These are phyloP conservation scores for Pangasius krempfi DNA, from an alignment of 2,797 vertebrate genomes.

Conservation along the genomic window DNA sequence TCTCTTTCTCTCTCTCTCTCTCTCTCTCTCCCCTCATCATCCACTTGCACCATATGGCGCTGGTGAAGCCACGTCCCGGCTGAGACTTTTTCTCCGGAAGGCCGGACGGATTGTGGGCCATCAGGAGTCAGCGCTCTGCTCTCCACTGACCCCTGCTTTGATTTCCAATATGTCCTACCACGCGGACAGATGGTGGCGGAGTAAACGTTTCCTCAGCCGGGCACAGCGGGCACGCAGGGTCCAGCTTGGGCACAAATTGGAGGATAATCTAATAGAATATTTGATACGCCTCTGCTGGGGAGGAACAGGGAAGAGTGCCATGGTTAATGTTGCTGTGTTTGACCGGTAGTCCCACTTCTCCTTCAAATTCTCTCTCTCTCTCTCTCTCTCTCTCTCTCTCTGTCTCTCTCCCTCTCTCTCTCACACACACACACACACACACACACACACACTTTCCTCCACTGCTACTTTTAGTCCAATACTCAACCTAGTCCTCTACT, in stretches of 20 bases:
- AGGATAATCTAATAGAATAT: constrained; percentile 91
- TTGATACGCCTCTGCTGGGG: constrained; percentile 79
- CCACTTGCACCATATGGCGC: constrained; percentile 42
- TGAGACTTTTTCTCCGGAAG: constrained; percentile 26
- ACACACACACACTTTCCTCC: neutral
- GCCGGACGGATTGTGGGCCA: constrained; percentile 58
- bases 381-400: too few relatives aligned
- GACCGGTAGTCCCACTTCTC: constrained; percentile 51
- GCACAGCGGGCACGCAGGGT: constrained; percentile 65
- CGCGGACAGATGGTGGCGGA: constrained; percentile 83
- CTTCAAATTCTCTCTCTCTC: neutral
- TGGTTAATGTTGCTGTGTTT: constrained; percentile 60
- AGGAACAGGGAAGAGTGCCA: constrained; percentile 68
- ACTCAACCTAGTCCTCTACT: neutral
- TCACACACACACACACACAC: neutral
- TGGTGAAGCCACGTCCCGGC: constrained; percentile 13
- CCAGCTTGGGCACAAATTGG: constrained; percentile 72
- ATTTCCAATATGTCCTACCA: constrained; percentile 83
- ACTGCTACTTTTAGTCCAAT: neutral
- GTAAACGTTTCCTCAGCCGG: constrained; percentile 78
- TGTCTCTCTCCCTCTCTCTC: too few relatives aligned
- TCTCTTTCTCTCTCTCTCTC: constrained; percentile 18
- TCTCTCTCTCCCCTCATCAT: constrained; percentile 22
- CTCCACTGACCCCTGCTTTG: constrained; percentile 77
- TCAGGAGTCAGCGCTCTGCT: constrained; percentile 64